Base-by-base conservation (phyloP, 2,797 vertebrate genomes). In the Hirundo rustica region DNA sequence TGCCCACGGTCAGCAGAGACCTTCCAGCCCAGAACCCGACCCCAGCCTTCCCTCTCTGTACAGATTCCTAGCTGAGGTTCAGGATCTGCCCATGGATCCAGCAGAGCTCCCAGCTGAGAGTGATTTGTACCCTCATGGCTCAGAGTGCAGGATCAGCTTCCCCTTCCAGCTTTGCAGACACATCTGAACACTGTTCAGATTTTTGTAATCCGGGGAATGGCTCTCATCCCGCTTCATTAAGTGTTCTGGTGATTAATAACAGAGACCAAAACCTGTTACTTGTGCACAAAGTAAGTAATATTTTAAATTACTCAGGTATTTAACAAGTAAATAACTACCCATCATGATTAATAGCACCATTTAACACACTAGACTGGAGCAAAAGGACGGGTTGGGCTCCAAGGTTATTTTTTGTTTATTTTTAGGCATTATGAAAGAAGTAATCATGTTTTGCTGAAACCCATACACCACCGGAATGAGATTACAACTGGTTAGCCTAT, bases 401-500 rank as follows among this genome's bases (percentile, higher is more conserved):
- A 84, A 78, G 51, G 73, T 88, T 62, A n/a, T 75, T 82, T 88
- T 80, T 88, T 73, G 66, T 86, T 94, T 86, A 51, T 78, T 95
- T 93, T 86, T 70, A 84, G 32, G 26, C 40, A 5, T 86, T 92
- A 54, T 64, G 48, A 84, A 95, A 88, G 62, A 53, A 79, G 57
- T 17, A 91, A 96, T 92, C 82, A 18, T 85, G 58, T 94, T 94
- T 87, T 88, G 32, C 71, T 87, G 85, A 90, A 96, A 85, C 76
- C 32, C 82, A 67, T 93, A 81, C 64, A 76, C 42, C 30, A 62
- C 50, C 10, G 1, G 55, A 96, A 95, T 92, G 80, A 96, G 91
- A 95, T 94, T 95, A 92, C 89, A 95, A 68, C 80, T 93, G 89
- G 88, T 91, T 95, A 93, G 93, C 85, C 92, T 94, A 40, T 96